Percentiles rank a stretch among this genome's conserved stretches.
These are phyloP conservation scores for Pseudonaja textilis DNA, from an alignment of 2,113 vertebrate species.

Conservation along the genomic window DNA sequence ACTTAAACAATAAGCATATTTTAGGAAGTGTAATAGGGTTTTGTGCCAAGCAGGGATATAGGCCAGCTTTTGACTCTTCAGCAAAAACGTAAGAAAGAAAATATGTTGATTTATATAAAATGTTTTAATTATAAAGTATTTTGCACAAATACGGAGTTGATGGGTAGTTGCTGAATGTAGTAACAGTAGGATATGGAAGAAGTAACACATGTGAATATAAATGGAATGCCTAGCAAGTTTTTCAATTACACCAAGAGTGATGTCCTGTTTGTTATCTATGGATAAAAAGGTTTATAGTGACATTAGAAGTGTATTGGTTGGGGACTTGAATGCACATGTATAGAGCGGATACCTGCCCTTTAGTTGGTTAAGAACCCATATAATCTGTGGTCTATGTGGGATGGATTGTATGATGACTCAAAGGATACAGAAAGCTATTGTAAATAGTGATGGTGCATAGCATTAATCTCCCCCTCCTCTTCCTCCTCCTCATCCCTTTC, in stretches of 20 bases:
- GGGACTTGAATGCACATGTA: not conserved
- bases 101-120: not conserved
- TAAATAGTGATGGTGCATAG: not conserved
- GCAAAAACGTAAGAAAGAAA: not conserved
- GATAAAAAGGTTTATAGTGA: not conserved
- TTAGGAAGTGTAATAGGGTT: not conserved
- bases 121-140: not conserved
- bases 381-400: not conserved
- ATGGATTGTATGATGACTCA: not conserved
- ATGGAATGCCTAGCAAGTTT: not conserved
- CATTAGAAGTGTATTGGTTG: not conserved
- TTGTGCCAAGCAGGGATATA: not conserved
- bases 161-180: not conserved
- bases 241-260: not conserved
- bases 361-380: not conserved
- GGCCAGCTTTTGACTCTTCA: not conserved
- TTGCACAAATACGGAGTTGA: not conserved
- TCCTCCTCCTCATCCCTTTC: not conserved
- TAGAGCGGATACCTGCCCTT: not conserved
- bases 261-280: not conserved
- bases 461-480: not conserved
- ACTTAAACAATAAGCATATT: not conserved
- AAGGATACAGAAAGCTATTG: not conserved
- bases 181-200: not conserved
- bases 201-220: not conserved